Percentiles rank a stretch among this genome's conserved stretches.
phyloP scores from a whole-genome alignment of 2,888 invertebrate genomes.

The Bruchidius siliquastri region DNA sequence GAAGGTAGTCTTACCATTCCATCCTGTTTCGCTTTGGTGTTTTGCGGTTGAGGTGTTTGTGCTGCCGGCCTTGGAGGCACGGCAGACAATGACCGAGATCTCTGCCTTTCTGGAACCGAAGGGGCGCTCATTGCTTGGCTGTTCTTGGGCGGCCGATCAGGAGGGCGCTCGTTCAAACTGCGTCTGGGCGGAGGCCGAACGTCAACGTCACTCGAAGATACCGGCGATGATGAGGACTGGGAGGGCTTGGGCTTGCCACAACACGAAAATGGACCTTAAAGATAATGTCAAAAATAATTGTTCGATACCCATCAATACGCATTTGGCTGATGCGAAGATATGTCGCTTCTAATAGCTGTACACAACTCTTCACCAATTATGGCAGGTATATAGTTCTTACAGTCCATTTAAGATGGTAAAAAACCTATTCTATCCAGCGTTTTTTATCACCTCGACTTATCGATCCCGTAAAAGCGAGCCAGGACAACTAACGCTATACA shows the following conservation, averaged over 20 bases:
- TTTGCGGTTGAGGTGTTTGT: neutral
- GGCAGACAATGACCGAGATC: conserved; percentile 53
- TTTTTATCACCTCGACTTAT: no score
- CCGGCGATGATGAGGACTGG: neutral
- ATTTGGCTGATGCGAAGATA: no score
- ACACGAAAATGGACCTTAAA: neutral
- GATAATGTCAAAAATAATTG: no score
- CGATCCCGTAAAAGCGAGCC: no score
- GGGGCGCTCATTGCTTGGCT: conserved; percentile 30
- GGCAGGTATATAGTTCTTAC: no score
- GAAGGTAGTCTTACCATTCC: neutral
- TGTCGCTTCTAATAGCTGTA: no score
- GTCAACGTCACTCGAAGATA: neutral
- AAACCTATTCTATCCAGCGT: no score
- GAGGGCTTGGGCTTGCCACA: neutral
- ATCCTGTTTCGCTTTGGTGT: neutral
- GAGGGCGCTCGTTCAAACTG: conserved; percentile 57
- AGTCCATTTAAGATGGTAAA: no score
- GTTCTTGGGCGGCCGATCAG: conserved; percentile 64
- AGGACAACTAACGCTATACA: no score
- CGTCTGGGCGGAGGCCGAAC: conserved; percentile 63
- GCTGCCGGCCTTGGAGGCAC: neutral
- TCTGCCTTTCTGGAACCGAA: conserved; percentile 49
- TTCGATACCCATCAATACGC: no score
- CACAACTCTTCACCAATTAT: no score